Evolutionary conservation across 2,113 vertebrate species (phyloP).

Genomic region (Orientallactaga bullata): DNA sequence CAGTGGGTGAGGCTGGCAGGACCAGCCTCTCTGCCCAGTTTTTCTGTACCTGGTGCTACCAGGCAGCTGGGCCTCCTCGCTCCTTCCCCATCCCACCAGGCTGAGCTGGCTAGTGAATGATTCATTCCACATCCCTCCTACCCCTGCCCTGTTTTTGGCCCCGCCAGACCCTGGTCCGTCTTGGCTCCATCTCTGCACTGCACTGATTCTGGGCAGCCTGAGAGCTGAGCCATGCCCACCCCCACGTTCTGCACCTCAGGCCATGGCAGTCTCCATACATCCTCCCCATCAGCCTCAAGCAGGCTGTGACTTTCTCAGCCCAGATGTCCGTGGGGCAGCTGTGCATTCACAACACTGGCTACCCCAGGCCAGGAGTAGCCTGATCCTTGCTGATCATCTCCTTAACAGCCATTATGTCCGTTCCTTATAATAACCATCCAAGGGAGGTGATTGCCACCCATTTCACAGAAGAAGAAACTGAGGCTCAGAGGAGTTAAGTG

Average conservation of each 20-base stretch:
- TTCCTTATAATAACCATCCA: not conserved
- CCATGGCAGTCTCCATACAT: not conserved
- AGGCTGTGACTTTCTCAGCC: not conserved
- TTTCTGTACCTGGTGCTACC: slow-evolving; percentile 37
- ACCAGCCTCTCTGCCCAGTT: not conserved
- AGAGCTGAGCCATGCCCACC: not conserved
- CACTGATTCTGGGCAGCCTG: not conserved
- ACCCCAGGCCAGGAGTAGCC: not conserved
- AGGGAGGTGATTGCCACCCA: not conserved
- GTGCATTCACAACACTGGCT: not conserved
- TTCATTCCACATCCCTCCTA: slow-evolving; percentile 23
- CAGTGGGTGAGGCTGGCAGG: not conserved
- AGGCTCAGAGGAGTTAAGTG: not conserved
- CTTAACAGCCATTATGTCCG: not conserved
- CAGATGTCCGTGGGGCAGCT: no score
- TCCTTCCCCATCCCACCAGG: not conserved
- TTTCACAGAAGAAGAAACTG: not conserved
- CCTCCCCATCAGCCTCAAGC: not conserved
- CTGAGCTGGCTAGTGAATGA: slow-evolving; percentile 11
- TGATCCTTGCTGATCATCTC: not conserved
- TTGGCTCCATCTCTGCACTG: not conserved
- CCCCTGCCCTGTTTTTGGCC: slow-evolving; percentile 14
- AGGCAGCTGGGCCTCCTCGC: not conserved
- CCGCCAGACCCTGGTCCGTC: not conserved
- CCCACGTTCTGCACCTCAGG: not conserved